Percentiles rank a stretch among this genome's conserved stretches.
Conservation (phyloP, 1,140 invertebrate genomes). For the Thalassaphorura encarpata region DNA sequence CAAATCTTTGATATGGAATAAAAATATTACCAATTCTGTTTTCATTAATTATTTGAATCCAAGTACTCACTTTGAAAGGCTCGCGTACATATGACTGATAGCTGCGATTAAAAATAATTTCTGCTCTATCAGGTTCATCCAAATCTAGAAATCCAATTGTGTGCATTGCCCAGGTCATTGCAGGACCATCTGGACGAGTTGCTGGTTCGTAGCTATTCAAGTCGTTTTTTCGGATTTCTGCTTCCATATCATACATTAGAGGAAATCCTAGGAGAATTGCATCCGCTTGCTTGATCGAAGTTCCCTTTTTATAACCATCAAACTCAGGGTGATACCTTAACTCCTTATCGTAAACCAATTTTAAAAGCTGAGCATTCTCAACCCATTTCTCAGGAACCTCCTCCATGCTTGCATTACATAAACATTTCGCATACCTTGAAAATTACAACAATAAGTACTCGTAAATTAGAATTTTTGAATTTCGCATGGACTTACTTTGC, state of each 20-base stretch:
- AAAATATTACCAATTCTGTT: too few relatives aligned
- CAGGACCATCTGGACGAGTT: conserved; percentile 38
- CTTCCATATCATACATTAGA: conserved; percentile 36
- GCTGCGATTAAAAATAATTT: conserved; percentile 35
- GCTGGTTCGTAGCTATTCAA: conserved; percentile 40
- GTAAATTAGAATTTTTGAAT: too few relatives aligned
- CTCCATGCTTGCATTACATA: conserved; percentile 21
- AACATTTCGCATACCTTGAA: conserved; percentile 27
- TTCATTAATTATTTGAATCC: too few relatives aligned
- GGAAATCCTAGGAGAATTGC: conserved; percentile 42
- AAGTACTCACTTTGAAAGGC: conserved; percentile 38
- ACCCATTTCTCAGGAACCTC: conserved; percentile 31
- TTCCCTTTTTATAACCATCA: conserved; percentile 33
- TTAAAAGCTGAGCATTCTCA: conserved; percentile 25
- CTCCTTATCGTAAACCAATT: conserved; percentile 27
- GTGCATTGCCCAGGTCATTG: conserved; percentile 44
- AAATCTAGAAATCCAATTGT: conserved; percentile 40
- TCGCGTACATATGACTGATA: conserved; percentile 32
- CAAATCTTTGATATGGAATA: too few relatives aligned
- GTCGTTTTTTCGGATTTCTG: conserved; percentile 37
- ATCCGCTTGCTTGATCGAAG: conserved; percentile 42
- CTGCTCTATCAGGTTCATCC: conserved; percentile 34
- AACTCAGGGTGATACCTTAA: conserved; percentile 33
- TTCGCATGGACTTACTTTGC: conserved; percentile 27
- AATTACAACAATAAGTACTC: too few relatives aligned